Evolutionary conservation across 30 jellyfish, hydroid and myxozoan species (phyloP).

Genomic region (Chironex yamaguchii): DNA sequence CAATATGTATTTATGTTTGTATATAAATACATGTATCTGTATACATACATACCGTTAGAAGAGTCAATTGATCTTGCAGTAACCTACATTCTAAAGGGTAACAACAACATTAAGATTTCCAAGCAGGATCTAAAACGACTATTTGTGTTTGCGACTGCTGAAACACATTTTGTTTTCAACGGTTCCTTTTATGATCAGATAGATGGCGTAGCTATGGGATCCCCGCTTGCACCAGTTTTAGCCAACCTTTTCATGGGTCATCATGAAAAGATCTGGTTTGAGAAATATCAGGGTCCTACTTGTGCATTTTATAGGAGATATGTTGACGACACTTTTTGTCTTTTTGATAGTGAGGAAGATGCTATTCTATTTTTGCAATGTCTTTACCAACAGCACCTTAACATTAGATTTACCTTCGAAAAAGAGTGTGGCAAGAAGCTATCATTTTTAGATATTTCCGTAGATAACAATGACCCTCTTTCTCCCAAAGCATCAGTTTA

Average conservation of each 20-base stretch:
- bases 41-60: neutral
- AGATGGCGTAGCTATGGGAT: slow-evolving; percentile 19
- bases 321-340: neutral
- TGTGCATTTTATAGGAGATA: neutral
- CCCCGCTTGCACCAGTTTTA: too few relatives aligned
- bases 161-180: slow-evolving; percentile 5
- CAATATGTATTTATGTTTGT: too few relatives aligned
- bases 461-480: neutral
- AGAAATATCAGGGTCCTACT: slow-evolving; percentile 8
- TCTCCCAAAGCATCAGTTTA: neutral
- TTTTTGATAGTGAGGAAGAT: neutral
- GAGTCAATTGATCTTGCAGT: slow-evolving; percentile 21
- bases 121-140: neutral
- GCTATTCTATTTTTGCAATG: neutral
- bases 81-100: neutral
- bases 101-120: neutral
- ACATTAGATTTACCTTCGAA: slow-evolving; percentile 7
- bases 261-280: slow-evolving; percentile 9
- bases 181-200: neutral
- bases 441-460: neutral
- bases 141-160: slow-evolving; percentile 6
- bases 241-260: slow-evolving; percentile 33
- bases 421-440: neutral
- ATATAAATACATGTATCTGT: too few relatives aligned
- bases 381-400: slow-evolving; percentile 5